Evolutionary conservation across 2,888 invertebrate genomes (phyloP), one percentile per base, ranked within the genome.

Genomic region (Heteromurus nitidus): DNA sequence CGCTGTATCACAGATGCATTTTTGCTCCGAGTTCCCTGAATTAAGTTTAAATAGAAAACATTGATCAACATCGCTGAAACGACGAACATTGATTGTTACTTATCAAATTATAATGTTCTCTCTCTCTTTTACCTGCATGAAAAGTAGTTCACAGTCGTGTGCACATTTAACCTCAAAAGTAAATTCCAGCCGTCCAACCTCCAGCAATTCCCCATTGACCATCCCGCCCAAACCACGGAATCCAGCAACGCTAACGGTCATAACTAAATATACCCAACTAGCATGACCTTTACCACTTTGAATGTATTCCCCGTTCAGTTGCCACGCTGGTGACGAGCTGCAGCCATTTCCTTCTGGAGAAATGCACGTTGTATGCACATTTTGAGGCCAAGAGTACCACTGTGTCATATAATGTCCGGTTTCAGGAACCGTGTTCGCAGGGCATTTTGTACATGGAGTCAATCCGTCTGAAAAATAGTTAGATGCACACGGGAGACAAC

Each of bases 111-210:
- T 26, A 30, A 22, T 31, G n/a, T n/a, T n/a, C n/a, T n/a, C n/a
- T n/a, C n/a, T n/a, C n/a, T n/a, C n/a, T n/a, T 13, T 18, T 87
- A 91, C 91, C 88, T 90, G 89, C 87, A 92, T 90, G 83, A 92
- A 91, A 50, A 91, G 89, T 36, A 92, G 89, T 79, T 90, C 90
- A 87, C 92, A 92, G 42, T 90, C 89, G n/a, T 88, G 88, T 0
- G 88, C 86, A 87, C 92, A 92, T 18, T 88, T 86, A n/a, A 91
- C 89, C 83, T 92, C 91, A 88, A 92, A 91, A 20, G 89, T 89
- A 85, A 92, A 91, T 1, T 89, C 89, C 47, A 92, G 86, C 11
- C 89, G 88, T 0, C 90, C 91, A 11, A 91, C 89, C 68, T 89
- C 89, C 24, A 88, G 87, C 3, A 88, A 87, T 76, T 88, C 89